Evolutionary conservation across 2,888 invertebrate genomes (phyloP).

Genomic region (Paralinhomoeus sp.): DNA sequence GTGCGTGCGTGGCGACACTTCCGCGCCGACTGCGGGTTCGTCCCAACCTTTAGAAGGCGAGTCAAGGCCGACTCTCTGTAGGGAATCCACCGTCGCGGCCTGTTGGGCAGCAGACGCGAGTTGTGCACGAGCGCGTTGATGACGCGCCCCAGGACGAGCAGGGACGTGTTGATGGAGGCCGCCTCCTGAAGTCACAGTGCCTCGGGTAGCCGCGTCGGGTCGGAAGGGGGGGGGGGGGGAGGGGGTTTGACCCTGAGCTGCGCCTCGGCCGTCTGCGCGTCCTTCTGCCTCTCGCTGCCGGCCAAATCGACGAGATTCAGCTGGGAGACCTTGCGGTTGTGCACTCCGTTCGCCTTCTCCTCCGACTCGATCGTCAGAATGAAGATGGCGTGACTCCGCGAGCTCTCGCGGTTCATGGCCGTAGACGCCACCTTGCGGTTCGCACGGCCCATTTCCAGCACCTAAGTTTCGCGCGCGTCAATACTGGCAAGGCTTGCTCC

Average conservation of each 20-base stretch:
- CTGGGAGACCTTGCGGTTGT: conserved; percentile 24
- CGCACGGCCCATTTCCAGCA: conserved; percentile 24
- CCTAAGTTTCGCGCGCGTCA: conserved; percentile 12
- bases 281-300: conserved; percentile 29
- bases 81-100: conserved; percentile 25
- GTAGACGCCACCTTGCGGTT: conserved; percentile 28
- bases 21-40: conserved; percentile 16
- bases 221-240: no score
- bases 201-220: no score
- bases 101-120: conserved; percentile 25
- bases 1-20: conserved; percentile 31
- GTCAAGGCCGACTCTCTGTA: conserved; percentile 30
- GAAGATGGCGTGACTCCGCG: conserved; percentile 29
- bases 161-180: conserved; percentile 28
- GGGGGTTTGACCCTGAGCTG: conserved; percentile 22
- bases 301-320: conserved; percentile 31
- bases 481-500: background rate
- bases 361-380: conserved; percentile 26
- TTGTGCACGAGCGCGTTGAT: conserved; percentile 28
- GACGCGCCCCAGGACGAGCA: conserved; percentile 28
- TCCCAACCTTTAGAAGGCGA: conserved; percentile 26
- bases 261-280: conserved; percentile 25
- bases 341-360: conserved; percentile 22
- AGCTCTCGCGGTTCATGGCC: conserved; percentile 30
- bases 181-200: conserved; percentile 23